Base-by-base conservation (phyloP, 2,888 invertebrate species). In the Stegophylla sp. region DNA sequence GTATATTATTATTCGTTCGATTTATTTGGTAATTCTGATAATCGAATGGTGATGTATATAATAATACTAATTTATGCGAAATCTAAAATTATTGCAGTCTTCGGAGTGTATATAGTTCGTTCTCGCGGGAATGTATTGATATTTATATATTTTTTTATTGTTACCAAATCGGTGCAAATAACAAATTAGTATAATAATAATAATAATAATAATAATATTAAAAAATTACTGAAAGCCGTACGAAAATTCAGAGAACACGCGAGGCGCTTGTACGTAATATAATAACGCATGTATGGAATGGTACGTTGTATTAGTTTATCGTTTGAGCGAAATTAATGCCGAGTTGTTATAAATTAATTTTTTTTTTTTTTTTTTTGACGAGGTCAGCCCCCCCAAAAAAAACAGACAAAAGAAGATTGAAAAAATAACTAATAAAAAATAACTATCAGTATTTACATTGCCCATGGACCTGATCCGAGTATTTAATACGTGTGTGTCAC, bases 351-450 rank as follows among this genome's bases (percentile, higher is more conserved):
- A 45, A 45, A 45, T 12, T n/a, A n/a, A 34, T 34, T 34, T 7
- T 45, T 45, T 45, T 45, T 56, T 56, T 56, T 23, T n/a, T n/a
- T n/a, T n/a, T n/a, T 48, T 74, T 20, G 34, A 76, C 23, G 26
- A 20, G 59, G 61, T 28, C 34, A 26, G 61, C 45, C 41, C n/a
- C n/a, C n/a, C n/a, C 23, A 23, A 61, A 23, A 59, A 17, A n/a
- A 41, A 81, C 81, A 81, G 71, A 51, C n/a, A 63, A 72, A 64
- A 41, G 71, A 72, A 81, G 63, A 61, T 61, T 23, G 10, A 45
- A 72, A 72, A 63, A 81, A 17, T 66, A 51, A 34, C 28, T 61
- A 64, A 43, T 20, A 77, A 77, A 13, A 67, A 77, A 34, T 34
- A 53, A 51, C 26, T n/a, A n/a, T 59, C 51, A n/a, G 43, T 72